Conservation (phyloP, 2,888 invertebrate genomes). For the Petrolisthes manimaculis region DNA sequence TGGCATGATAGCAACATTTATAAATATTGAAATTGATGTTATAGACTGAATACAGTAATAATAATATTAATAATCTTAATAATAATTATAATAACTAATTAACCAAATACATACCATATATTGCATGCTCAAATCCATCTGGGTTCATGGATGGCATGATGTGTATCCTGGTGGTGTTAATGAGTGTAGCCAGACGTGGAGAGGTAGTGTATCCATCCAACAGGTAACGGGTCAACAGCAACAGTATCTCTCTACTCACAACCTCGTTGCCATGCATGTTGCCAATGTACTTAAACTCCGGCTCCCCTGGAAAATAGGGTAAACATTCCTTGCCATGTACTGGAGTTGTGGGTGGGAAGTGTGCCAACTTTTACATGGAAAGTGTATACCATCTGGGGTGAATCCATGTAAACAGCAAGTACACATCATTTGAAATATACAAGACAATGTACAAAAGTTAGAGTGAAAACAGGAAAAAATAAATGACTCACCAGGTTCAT, state of each 20-base stretch:
- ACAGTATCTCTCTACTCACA: constrained; percentile 84
- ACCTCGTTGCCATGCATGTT: constrained; percentile 98
- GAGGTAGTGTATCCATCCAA: constrained; percentile 87
- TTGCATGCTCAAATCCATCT: constrained; percentile 13
- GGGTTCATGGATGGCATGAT: constrained; percentile 79
- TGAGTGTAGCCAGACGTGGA: constrained; percentile 79
- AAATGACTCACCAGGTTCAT: constrained; percentile 75
- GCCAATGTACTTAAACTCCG: constrained; percentile 93
- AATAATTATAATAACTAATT: background rate
- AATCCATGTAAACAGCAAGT: no score
- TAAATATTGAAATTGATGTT: no score
- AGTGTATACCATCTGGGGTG: no score
- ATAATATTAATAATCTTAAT: background rate
- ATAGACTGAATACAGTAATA: background rate
- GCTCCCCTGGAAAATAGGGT: constrained; percentile 73
- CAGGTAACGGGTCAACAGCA: constrained; percentile 87
- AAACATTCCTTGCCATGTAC: background rate
- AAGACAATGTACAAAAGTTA: no score
- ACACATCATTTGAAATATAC: no score
- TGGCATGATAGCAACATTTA: no score
- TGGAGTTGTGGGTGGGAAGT: background rate
- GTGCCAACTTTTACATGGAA: no score
- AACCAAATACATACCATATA: background rate
- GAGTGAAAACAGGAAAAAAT: background rate
- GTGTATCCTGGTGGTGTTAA: constrained; percentile 89